These are phyloP conservation scores for Andrena flavipes DNA, from an alignment of 2,888 invertebrate genomes.

Conservation along the genomic window DNA sequence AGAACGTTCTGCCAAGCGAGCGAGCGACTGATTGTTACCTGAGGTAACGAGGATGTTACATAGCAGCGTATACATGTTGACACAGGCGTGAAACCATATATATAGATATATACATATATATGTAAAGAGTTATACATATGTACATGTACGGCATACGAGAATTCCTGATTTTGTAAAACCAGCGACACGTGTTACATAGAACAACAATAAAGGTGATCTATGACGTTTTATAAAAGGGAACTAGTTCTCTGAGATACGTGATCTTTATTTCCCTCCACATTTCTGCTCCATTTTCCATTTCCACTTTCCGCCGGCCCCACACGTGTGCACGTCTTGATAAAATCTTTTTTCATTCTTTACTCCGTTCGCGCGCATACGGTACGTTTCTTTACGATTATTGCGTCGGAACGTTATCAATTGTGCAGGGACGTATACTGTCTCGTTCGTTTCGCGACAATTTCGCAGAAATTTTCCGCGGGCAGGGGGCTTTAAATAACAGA, in stretches of 20 bases:
- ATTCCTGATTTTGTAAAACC: constrained; percentile 80
- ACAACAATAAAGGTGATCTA: constrained; percentile 74
- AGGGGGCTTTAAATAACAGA: neutral
- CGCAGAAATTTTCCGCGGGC: neutral
- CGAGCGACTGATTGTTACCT: constrained; percentile 47
- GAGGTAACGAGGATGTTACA: constrained; percentile 45
- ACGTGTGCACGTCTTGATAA: constrained; percentile 7
- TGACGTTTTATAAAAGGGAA: constrained; percentile 71
- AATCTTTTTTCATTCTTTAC: constrained; percentile 15
- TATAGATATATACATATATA: constrained; percentile 59
- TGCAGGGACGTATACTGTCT: neutral
- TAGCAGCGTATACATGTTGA: constrained; percentile 46
- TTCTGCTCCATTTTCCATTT: neutral
- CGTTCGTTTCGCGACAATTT: neutral
- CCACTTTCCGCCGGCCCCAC: neutral
- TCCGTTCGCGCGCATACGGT: neutral
- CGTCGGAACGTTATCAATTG: neutral
- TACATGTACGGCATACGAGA: constrained; percentile 67
- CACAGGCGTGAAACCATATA: constrained; percentile 42
- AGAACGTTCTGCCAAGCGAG: constrained; percentile 41
- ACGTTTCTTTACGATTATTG: constrained; percentile 4
- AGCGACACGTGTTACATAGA: constrained; percentile 73
- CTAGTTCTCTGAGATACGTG: constrained; percentile 47
- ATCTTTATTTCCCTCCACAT: constrained; percentile 46
- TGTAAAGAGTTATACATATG: constrained; percentile 62